phyloP scores from a whole-genome alignment of 1,140 invertebrate species.

The Drosophila varians region DNA sequence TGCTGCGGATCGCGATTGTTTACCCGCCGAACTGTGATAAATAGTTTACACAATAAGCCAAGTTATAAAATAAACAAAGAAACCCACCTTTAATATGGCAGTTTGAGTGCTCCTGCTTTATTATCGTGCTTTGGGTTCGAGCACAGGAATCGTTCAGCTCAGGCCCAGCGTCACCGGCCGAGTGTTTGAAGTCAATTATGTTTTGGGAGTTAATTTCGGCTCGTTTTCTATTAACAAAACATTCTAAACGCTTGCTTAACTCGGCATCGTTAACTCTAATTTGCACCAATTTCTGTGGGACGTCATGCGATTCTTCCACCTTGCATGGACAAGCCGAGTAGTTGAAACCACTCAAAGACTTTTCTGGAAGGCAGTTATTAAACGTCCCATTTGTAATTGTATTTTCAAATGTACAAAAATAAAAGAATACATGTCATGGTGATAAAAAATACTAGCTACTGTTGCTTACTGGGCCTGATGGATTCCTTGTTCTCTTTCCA shows the following conservation, averaged over 20 bases:
- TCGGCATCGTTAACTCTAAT: conserved; percentile 85
- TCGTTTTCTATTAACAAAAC: conserved; percentile 87
- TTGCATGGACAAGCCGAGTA: conserved; percentile 62
- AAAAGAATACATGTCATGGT: conserved; percentile 21
- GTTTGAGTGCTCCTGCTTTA: conserved; percentile 87
- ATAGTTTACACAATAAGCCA: conserved; percentile 6
- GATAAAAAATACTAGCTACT: conserved; percentile 3
- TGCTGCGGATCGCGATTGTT: conserved; percentile 86
- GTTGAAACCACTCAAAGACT: conserved; percentile 42
- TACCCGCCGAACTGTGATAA: conserved; percentile 84
- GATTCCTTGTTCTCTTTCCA: conserved; percentile 94
- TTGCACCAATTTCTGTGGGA: conserved; percentile 85
- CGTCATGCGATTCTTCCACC: conserved; percentile 69
- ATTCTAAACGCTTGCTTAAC: conserved; percentile 85
- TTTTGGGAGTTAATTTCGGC: conserved; percentile 87
- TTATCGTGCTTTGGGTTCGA: conserved; percentile 87
- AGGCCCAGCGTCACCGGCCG: conserved; percentile 18
- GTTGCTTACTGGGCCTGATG: conserved; percentile 85
- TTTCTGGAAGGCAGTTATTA: conserved; percentile 8
- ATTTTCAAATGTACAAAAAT: conserved; percentile 23
- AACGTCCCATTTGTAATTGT: conserved; percentile 22
- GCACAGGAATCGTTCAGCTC: conserved; percentile 85
- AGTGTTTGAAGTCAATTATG: conserved; percentile 87
- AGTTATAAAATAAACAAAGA: background rate
- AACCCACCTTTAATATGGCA: conserved; percentile 88